Evolutionary conservation across 2,888 invertebrate species (phyloP).

Genomic region (Tetragnatha montana): DNA sequence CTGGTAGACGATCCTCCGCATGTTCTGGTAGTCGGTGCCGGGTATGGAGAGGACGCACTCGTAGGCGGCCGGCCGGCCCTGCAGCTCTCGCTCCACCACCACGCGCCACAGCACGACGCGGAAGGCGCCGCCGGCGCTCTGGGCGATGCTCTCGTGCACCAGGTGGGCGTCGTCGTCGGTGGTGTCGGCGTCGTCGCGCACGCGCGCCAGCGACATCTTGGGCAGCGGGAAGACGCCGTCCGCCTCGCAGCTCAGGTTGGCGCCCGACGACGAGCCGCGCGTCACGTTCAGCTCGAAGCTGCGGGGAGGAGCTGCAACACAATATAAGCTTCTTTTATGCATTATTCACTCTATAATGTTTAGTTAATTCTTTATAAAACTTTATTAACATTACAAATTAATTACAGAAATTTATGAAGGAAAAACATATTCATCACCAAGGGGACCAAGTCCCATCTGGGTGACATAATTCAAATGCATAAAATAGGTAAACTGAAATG

Average conservation of each 20-base stretch:
- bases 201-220: constrained; percentile 72
- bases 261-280: constrained; percentile 47
- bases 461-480: no score
- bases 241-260: constrained; percentile 72
- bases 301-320: constrained; percentile 65
- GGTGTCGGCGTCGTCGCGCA: constrained; percentile 26
- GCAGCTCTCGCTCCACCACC: constrained; percentile 62
- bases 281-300: constrained; percentile 71
- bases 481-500: no score
- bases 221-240: constrained; percentile 73
- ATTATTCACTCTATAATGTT: no score
- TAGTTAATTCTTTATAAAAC: no score
- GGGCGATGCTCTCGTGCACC: constrained; percentile 16
- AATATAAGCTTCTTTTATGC: no score
- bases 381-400: no score
- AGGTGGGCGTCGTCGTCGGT: constrained; percentile 48
- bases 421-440: no score
- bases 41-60: constrained; percentile 72
- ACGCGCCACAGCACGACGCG: constrained; percentile 55
- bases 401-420: no score
- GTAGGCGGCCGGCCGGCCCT: constrained; percentile 57
- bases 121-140: constrained; percentile 53
- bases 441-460: no score
- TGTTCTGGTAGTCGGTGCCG: constrained; percentile 71
- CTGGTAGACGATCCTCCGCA: constrained; percentile 69